Conservation (phyloP, 2,797 vertebrate species). For the Lagodon rhomboides region DNA sequence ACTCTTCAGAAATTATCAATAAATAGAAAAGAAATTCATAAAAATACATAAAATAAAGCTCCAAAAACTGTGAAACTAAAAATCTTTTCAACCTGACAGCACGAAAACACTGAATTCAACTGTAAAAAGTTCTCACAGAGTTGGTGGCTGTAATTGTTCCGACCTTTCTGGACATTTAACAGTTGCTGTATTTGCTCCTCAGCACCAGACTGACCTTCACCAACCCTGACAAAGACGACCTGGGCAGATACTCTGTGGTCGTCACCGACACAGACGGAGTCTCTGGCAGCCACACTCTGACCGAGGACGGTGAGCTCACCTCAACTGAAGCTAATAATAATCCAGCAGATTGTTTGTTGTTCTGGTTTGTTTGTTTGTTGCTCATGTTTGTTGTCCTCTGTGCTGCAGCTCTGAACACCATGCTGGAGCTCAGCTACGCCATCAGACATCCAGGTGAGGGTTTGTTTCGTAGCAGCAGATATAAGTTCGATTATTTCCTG, state of each 20-base stretch:
- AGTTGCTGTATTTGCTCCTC: constrained; percentile 35
- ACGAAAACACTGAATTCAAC: not conserved
- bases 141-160: not conserved
- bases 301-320: constrained; percentile 87
- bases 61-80: too few relatives aligned
- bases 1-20: too few relatives aligned
- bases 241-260: constrained; percentile 92
- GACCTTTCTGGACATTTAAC: not conserved
- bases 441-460: constrained; percentile 95
- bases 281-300: constrained; percentile 91
- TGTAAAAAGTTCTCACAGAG: not conserved
- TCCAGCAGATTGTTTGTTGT: not conserved
- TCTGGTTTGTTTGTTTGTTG: not conserved
- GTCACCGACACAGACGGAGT: constrained; percentile 95
- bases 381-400: constrained; percentile 17
- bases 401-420: constrained; percentile 89
- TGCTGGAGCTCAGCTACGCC: constrained; percentile 93
- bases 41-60: too few relatives aligned
- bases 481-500: rapidly evolving
- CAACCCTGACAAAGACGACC: constrained; percentile 89
- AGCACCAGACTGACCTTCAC: constrained; percentile 93
- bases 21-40: too few relatives aligned
- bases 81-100: not conserved
- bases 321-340: too few relatives aligned
- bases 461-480: not conserved